Conservation (phyloP, 2,888 invertebrate species). For the Pristionchus arcanus region DNA sequence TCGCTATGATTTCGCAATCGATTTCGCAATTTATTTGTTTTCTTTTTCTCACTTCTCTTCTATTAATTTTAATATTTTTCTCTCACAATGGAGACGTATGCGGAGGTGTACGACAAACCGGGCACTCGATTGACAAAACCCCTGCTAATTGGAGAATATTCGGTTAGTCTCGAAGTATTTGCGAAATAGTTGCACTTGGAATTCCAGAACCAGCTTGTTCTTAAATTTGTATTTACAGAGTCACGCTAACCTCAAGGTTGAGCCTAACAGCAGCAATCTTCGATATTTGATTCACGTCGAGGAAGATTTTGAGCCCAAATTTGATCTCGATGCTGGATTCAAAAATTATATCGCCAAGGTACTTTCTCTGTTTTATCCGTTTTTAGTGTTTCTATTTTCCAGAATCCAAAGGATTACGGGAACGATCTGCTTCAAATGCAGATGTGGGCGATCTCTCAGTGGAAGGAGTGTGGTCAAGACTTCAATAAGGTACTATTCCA, state of each 20-base stretch:
- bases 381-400: neutral
- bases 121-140: neutral
- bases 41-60: neutral
- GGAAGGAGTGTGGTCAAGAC: neutral
- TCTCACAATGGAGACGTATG: conserved; percentile 14
- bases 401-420: neutral
- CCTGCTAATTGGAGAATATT: conserved; percentile 1
- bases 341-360: neutral
- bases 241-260: neutral
- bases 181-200: neutral
- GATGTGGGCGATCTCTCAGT: neutral
- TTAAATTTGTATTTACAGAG: neutral
- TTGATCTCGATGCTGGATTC: conserved; percentile 10
- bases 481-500: neutral
- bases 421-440: conserved; percentile 1
- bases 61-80: neutral
- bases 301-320: neutral
- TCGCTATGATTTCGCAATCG: neutral
- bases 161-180: neutral
- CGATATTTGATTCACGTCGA: neutral
- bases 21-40: neutral
- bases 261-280: neutral
- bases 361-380: neutral
- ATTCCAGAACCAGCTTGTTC: no score
- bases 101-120: conserved; percentile 27